phyloP scores from a whole-genome alignment of 2,113 vertebrate genomes.

The Laticauda colubrina region DNA sequence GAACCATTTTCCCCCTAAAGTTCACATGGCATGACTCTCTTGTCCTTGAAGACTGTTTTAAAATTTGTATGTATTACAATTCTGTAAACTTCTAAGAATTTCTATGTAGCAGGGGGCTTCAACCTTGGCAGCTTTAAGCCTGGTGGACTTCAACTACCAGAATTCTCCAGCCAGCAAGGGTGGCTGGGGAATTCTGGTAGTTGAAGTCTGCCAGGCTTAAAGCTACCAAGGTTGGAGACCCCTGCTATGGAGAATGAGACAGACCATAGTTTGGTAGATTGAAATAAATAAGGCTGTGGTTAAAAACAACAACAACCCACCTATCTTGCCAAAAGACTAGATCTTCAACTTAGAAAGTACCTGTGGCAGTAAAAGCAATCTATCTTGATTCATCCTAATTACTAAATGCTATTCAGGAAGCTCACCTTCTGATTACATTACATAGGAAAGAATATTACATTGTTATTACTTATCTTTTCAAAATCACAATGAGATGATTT shows the following conservation, averaged over 20 bases:
- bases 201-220: too few species aligned
- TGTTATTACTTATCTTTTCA: neutral
- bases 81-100: neutral
- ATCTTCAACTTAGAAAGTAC: neutral
- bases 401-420: neutral
- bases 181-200: too few species aligned
- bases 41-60: neutral
- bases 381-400: neutral
- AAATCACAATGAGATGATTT: neutral
- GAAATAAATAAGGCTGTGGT: neutral
- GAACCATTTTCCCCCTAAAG: neutral
- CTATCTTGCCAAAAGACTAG: neutral
- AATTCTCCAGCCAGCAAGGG: too few species aligned
- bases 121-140: too few species aligned
- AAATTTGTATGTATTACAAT: neutral
- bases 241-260: neutral
- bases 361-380: neutral
- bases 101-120: too few species aligned
- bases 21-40: neutral
- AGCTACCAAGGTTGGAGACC: too few species aligned
- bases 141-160: too few species aligned
- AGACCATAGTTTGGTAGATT: neutral
- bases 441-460: neutral
- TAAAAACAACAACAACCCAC: neutral
- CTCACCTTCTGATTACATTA: neutral